phyloP scores from a whole-genome alignment of 2,113 vertebrate genomes.

The Albula glossodonta region DNA sequence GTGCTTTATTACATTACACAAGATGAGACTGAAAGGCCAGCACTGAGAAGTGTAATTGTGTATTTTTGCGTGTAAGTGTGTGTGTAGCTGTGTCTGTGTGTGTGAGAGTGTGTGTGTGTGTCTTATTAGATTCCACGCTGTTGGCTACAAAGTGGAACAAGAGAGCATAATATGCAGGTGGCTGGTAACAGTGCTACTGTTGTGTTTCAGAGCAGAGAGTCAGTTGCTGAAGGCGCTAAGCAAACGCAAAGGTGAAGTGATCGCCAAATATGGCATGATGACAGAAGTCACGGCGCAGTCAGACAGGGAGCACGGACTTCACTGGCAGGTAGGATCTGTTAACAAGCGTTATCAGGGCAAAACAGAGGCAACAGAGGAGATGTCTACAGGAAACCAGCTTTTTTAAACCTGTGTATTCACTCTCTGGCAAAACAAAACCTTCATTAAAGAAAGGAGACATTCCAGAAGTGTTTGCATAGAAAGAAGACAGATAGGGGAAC shows the following conservation, averaged over 20 bases:
- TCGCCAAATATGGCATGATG: slow-evolving; percentile 56
- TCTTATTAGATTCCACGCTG: slow-evolving; percentile 71
- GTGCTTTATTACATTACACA: slow-evolving; percentile 70
- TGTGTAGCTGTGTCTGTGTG: slow-evolving; percentile 26
- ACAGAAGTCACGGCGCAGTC: slow-evolving; percentile 51
- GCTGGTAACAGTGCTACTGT: slow-evolving; percentile 60
- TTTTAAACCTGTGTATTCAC: slow-evolving; percentile 22
- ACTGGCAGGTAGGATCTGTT: slow-evolving; percentile 71
- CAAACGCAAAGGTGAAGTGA: slow-evolving; percentile 62
- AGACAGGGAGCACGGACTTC: slow-evolving; percentile 39
- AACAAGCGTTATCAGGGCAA: not conserved
- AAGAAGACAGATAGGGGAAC: slow-evolving; percentile 33
- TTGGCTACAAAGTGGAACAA: slow-evolving; percentile 61
- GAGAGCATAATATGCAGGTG: slow-evolving; percentile 63
- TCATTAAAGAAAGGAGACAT: slow-evolving; percentile 27
- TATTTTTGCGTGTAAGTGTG: not conserved
- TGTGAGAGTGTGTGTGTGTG: slow-evolving; percentile 47
- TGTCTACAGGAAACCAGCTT: slow-evolving; percentile 42
- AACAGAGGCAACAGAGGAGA: slow-evolving; percentile 12
- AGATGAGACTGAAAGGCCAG: slow-evolving; percentile 71
- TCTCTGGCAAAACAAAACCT: not conserved
- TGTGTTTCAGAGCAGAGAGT: slow-evolving; percentile 55
- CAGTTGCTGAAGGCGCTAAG: slow-evolving; percentile 55
- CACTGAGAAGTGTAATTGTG: slow-evolving; percentile 12
- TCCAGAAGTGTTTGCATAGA: slow-evolving; percentile 40